These are phyloP conservation scores for Trypoxylon attenuatum DNA, from an alignment of 2,888 invertebrate species.

Conservation along the genomic window DNA sequence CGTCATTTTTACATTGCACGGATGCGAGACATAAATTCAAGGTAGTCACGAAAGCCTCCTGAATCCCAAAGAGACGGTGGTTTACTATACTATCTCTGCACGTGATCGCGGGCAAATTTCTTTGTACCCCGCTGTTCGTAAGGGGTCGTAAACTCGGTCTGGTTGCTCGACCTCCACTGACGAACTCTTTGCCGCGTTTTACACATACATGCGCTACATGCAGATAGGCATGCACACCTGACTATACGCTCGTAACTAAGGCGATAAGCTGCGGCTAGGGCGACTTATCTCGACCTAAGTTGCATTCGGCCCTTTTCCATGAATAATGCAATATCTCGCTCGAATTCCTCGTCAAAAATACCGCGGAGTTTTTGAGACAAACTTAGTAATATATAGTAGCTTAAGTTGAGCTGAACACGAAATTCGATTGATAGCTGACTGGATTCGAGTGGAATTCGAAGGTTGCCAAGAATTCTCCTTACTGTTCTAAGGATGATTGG, in stretches of 20 bases:
- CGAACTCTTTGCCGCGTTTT: too few species aligned
- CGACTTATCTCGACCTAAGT: constrained; percentile 58
- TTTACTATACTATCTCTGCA: constrained; percentile 23
- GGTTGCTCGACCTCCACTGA: constrained; percentile 24
- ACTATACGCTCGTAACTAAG: constrained; percentile 42
- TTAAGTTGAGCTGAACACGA: too few species aligned
- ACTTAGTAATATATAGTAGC: too few species aligned
- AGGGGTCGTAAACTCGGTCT: constrained; percentile 27
- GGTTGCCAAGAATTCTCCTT: too few species aligned
- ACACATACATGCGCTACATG: too few species aligned
- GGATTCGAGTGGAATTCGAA: too few species aligned
- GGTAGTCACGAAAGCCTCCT: constrained; percentile 37
- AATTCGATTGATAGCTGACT: too few species aligned
- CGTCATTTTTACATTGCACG: constrained; percentile 6
- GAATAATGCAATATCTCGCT: constrained; percentile 60
- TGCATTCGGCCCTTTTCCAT: constrained; percentile 52
- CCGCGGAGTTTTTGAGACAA: constrained; percentile 9
- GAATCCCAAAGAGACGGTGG: constrained; percentile 5
- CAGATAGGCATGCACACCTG: constrained; percentile 44
- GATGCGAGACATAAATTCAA: constrained; percentile 14
- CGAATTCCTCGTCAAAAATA: constrained; percentile 39
- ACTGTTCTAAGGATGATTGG: constrained; percentile 2
- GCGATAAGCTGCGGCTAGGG: constrained; percentile 62
- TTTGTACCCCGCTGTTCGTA: constrained; percentile 11
- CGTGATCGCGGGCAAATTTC: constrained; percentile 28